These are phyloP conservation scores for Lutjanus argentimaculatus DNA, from an alignment of 2,797 vertebrate genomes.

Conservation along the genomic window DNA sequence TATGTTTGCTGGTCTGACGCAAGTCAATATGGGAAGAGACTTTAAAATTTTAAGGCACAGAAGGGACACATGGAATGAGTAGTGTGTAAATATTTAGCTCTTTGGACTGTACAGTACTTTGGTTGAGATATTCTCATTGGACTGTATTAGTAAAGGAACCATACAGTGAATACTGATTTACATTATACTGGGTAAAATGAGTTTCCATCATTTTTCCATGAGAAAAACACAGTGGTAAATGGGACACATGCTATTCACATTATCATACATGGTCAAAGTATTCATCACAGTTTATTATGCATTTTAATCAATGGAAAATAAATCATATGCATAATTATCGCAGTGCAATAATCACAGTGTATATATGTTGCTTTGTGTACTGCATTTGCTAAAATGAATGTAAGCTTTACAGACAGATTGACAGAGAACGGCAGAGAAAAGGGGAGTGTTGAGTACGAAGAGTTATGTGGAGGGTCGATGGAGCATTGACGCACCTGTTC, in stretches of 20 bases:
- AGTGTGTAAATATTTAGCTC: slow-evolving; percentile 60
- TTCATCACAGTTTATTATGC: slow-evolving; percentile 46
- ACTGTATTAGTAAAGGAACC: slow-evolving; percentile 31
- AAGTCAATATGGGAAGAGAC: slow-evolving; percentile 48
- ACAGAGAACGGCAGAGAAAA: slow-evolving; percentile 41
- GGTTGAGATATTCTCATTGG: slow-evolving; percentile 13
- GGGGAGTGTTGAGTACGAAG: slow-evolving; percentile 17
- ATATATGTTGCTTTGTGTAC: slow-evolving; percentile 68
- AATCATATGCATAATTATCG: slow-evolving; percentile 55
- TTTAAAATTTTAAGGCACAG: slow-evolving; percentile 26
- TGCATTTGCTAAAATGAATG: slow-evolving; percentile 76
- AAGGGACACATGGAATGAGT: slow-evolving; percentile 39
- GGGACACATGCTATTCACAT: slow-evolving; percentile 33
- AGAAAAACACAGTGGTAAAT: slow-evolving; percentile 23
- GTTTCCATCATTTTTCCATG: slow-evolving; percentile 37
- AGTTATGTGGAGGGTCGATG: slow-evolving; percentile 25
- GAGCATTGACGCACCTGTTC: slow-evolving; percentile 28
- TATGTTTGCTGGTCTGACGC: slow-evolving; percentile 55
- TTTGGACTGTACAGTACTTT: slow-evolving; percentile 44
- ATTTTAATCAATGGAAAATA: slow-evolving; percentile 50
- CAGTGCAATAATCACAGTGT: slow-evolving; percentile 77
- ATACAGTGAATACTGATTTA: slow-evolving; percentile 25
- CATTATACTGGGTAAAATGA: slow-evolving; percentile 21
- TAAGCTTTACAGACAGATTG: slow-evolving; percentile 58
- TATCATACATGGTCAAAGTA: slow-evolving; percentile 45